Base-by-base conservation (phyloP, 2,113 vertebrate genomes). In the Polypterus senegalus region DNA sequence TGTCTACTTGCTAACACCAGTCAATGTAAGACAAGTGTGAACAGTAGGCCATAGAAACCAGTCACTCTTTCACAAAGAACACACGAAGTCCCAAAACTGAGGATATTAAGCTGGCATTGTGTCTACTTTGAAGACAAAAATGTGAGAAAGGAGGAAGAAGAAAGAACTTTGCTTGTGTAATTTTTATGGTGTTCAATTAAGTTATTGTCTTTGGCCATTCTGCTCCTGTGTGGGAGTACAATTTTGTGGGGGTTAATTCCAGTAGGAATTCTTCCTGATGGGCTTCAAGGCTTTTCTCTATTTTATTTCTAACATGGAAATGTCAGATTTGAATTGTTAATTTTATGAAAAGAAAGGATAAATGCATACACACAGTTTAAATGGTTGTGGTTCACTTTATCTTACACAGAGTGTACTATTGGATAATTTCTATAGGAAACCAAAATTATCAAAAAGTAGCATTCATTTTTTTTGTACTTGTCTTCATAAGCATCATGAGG, bases 171-270 rank as follows among this genome's bases (percentile, higher is more conserved):
- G 77, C 63, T 77, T 81, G 83, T 83, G 79, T 81, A 80, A 86
- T 85, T 67, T 73, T 76, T 81, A 81, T 81, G 72, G 79, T 47
- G 58, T 61, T 91, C 81, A 91, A 91, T 91, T 77, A 80, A 60
- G 62, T 77, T 81, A 88, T 91, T 91, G 88, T 92, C 79, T 74
- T 61, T 47, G 49, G 66, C 66, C 63, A 75, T 68, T 65, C 69
- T 51, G 44, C 61, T 66, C 70, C 72, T 61, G 65, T 78, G 82
- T 82, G 79, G 83, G 83, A 79, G 79, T 77, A 61, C 62, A 74
- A 70, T 75, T 76, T 74, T 44, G 66, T 71, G 68, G 62, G 74
- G 69, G 68, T 64, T 77, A 73, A 77, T 77, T 81, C 69, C 67
- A 47, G 65, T 61, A 59, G 63, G 72, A 86, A 81, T 87, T 83